phyloP scores from a whole-genome alignment of 2,888 invertebrate genomes.

The Drosophila antonietae region DNA sequence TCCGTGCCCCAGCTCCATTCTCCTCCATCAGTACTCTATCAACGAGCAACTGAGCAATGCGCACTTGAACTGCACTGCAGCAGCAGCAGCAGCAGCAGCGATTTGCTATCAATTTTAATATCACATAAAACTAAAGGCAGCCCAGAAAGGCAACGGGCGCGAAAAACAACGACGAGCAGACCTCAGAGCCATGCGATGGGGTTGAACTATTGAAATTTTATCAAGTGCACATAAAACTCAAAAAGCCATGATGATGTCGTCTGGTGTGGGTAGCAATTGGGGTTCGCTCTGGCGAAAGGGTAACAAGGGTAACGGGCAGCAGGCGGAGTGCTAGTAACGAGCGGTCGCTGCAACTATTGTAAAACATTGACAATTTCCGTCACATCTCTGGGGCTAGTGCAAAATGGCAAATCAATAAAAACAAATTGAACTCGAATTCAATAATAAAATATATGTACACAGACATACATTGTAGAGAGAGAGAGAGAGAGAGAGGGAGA shows the following conservation, averaged over 20 bases:
- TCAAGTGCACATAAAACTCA: slow-evolving; percentile 79
- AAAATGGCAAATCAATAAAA: slow-evolving; percentile 83
- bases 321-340: slow-evolving; percentile 14
- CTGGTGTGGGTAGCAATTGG: background rate
- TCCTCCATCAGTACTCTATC: background rate
- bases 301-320: background rate
- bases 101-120: slow-evolving; percentile 79
- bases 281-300: background rate
- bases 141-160: slow-evolving; percentile 58
- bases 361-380: slow-evolving; percentile 83
- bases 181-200: slow-evolving; percentile 15
- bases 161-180: slow-evolving; percentile 62
- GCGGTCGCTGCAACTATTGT: slow-evolving; percentile 72
- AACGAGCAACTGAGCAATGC: slow-evolving; percentile 38
- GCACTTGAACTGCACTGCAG: slow-evolving; percentile 59
- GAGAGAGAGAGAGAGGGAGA: no score
- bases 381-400: slow-evolving; percentile 77
- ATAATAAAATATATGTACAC: slow-evolving; percentile 65
- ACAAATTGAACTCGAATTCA: slow-evolving; percentile 82
- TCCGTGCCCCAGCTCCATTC: background rate
- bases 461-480: slow-evolving; percentile 18
- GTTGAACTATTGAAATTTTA: slow-evolving; percentile 75
- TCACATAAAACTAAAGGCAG: slow-evolving; percentile 78
- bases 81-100: slow-evolving; percentile 65
- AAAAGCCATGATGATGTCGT: slow-evolving; percentile 75